phyloP scores from a whole-genome alignment of 2,797 vertebrate species.

The Alectoris magna region DNA sequence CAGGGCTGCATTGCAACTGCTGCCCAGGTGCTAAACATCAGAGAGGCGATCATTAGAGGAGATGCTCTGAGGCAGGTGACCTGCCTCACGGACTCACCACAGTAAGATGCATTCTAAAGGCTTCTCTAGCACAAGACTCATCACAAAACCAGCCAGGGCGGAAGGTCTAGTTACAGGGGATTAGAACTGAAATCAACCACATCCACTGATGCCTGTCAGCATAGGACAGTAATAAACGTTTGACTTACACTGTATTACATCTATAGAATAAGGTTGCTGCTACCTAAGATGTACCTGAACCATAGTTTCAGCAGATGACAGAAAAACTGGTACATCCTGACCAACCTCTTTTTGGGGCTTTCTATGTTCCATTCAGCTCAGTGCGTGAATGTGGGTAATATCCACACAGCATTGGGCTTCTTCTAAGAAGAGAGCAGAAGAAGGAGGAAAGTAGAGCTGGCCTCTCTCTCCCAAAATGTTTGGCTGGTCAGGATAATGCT shows the following conservation, averaged over 20 bases:
- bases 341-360: not conserved
- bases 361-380: not conserved
- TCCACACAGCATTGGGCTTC: not conserved
- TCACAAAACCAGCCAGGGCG: not conserved
- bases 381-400: not conserved
- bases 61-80: not conserved
- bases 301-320: not conserved
- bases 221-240: rapidly evolving
- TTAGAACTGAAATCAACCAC: not conserved
- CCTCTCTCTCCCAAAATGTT: not conserved
- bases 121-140: not conserved
- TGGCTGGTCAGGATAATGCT: not conserved
- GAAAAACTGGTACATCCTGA: not conserved
- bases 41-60: not conserved
- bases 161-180: not conserved
- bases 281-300: not conserved
- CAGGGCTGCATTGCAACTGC: not conserved
- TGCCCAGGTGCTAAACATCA: not conserved
- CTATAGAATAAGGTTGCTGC: not conserved
- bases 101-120: not conserved
- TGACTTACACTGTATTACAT: not conserved
- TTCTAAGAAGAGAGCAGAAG: not conserved
- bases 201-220: not conserved
- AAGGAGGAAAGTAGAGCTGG: not conserved
- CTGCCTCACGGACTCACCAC: not conserved